phyloP scores from a whole-genome alignment of 2,113 vertebrate species.

The Scomber colias region DNA sequence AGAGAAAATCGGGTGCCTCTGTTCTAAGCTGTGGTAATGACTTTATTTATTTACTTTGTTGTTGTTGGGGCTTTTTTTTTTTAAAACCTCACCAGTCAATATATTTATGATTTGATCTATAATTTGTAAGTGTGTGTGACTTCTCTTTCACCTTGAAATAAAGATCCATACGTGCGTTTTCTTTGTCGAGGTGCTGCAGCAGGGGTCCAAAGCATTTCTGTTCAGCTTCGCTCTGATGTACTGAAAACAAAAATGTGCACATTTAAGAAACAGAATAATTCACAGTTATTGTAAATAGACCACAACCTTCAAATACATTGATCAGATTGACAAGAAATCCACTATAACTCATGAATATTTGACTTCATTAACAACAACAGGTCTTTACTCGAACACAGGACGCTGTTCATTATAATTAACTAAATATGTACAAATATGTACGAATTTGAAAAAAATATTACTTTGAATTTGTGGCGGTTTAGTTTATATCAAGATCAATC shows the following conservation, averaged over 20 bases:
- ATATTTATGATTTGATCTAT: conserved; percentile 90
- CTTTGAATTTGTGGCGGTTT: conserved; percentile 1
- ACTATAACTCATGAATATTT: not conserved
- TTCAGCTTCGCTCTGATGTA: not conserved
- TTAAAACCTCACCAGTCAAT: conserved; percentile 77
- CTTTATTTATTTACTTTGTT: conserved; percentile 89
- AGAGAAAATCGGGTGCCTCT: conserved; percentile 91
- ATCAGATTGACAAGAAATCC: not conserved
- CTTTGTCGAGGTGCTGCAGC: conserved; percentile 17
- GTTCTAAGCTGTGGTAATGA: conserved; percentile 95
- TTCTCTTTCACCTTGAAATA: conserved; percentile 95
- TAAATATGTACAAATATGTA: not conserved
- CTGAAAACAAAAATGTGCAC: not conserved
- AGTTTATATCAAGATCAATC: conserved; percentile 17
- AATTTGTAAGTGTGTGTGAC: conserved; percentile 89
- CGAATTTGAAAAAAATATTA: not conserved
- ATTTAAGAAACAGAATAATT: not conserved
- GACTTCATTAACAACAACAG: not conserved
- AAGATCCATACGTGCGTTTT: conserved; percentile 72
- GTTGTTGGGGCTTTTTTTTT: conserved; percentile 81
- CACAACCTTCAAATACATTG: not conserved
- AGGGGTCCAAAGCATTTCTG: not conserved
- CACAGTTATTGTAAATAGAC: not conserved
- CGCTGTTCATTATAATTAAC: not conserved
- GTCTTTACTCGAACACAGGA: not conserved